Percentiles rank a stretch among this genome's conserved stretches.
Conservation (phyloP, 92 coral and sea anemone species). For the Porites rus region DNA sequence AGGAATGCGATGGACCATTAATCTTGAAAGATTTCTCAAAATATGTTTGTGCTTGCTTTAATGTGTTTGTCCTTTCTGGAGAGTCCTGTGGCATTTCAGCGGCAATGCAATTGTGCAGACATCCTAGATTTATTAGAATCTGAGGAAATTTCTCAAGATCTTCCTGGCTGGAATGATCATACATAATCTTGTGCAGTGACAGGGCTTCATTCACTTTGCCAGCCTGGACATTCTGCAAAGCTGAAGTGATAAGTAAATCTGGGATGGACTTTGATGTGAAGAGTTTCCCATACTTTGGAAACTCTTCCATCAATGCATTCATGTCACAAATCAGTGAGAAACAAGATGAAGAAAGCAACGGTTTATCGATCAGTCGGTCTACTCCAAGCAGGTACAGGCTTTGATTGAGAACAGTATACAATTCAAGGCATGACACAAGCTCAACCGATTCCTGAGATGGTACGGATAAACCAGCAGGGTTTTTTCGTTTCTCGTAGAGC, state of each 20-base stretch:
- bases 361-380: constrained; percentile 1
- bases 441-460: constrained; percentile 15
- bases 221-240: constrained; percentile 33
- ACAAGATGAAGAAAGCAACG: constrained; percentile 26
- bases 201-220: constrained; percentile 42
- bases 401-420: constrained; percentile 28
- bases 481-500: constrained; percentile 20
- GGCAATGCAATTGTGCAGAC: constrained; percentile 36
- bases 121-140: constrained; percentile 37
- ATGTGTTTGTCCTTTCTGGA: constrained; percentile 19
- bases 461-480: not conserved
- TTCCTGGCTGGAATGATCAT: constrained; percentile 20
- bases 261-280: constrained; percentile 27
- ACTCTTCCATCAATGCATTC: constrained; percentile 26
- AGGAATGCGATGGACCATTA: constrained; percentile 33
- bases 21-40: constrained; percentile 28
- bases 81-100: constrained; percentile 12
- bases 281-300: constrained; percentile 34
- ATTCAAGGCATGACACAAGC: constrained; percentile 32
- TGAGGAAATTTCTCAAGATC: constrained; percentile 28
- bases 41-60: constrained; percentile 19
- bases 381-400: constrained; percentile 14
- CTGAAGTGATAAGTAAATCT: constrained; percentile 21
- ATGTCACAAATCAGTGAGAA: constrained; percentile 13
- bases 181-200: constrained; percentile 17